Evolutionary conservation across 2,888 invertebrate genomes (phyloP), one percentile per base, ranked within the genome.

Genomic region (Nasonovia ribisnigri): DNA sequence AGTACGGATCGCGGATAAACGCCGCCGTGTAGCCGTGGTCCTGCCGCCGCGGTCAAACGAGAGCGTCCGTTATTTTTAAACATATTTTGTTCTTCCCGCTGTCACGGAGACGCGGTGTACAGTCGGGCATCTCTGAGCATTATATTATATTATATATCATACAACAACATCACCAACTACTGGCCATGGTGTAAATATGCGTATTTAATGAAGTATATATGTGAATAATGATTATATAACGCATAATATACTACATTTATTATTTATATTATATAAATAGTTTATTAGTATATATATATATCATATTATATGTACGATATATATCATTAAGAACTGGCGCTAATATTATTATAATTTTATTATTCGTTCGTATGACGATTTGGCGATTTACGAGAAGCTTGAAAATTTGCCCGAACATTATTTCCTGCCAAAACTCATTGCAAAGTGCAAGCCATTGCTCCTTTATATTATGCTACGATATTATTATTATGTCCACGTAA

Each of bases 321-420:
- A 6, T 77, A 77, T 77, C 77, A 20, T 36, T 8, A 36, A 77
- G 3, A 77, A 77, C 77, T 77, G 77, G 77, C 77, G 77, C 77
- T 48, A 51, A 87, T 51, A 51, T 36, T 88, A 88, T 51, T 11
- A 51, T 51, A 51, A 51, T 36, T 36, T 51, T 87, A n/a, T 87
- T 87, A 87, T 51, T 60, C 60, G 43, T 29, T 43, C 88, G 57
- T 16, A 36, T 57, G 24, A 54, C 84, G 84, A 67, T 77, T 36
- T 11, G 91, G n/a, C 84, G 43, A 91, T 84, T 84, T 43, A 91
- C 42, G 29, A 54, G 42, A 43, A 42, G 26, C 8, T 91, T 84
- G 84, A 91, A 84, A 84, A 91, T 91, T 57, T 91, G 91, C 91
- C 91, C 91, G 84, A 13, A n/a, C 89, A 46, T 77, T 10, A 8